Percentiles rank a stretch among this genome's conserved stretches.
Conservation (phyloP, 2,113 vertebrate genomes). For the Ailuropoda melanoleuca region DNA sequence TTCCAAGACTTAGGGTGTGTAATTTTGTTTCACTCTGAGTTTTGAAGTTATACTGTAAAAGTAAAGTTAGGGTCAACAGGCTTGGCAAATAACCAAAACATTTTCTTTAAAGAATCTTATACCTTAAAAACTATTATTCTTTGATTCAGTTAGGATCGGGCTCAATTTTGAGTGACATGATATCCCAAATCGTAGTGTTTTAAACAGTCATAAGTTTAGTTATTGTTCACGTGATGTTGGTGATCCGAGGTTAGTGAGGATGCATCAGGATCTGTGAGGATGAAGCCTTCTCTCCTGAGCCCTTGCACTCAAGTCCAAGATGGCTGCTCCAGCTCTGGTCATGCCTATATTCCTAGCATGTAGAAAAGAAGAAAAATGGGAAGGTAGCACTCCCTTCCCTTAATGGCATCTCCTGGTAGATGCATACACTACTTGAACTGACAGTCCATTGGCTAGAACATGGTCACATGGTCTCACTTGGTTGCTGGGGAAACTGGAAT, state of each 20-base stretch:
- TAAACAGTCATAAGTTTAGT: neutral
- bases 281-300: neutral
- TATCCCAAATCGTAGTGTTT: neutral
- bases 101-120: neutral
- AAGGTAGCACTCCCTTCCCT: neutral
- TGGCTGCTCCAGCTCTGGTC: neutral
- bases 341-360: neutral
- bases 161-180: neutral
- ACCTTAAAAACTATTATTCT: neutral
- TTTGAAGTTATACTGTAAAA: neutral
- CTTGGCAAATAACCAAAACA: neutral
- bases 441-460: neutral
- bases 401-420: neutral
- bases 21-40: constrained; percentile 30
- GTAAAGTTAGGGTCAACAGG: neutral
- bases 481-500: neutral
- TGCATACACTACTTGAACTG: neutral
- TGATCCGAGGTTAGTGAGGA: neutral
- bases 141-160: neutral
- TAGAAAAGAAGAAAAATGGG: neutral
- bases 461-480: neutral
- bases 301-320: neutral
- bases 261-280: neutral
- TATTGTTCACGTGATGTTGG: neutral
- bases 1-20: neutral